phyloP scores from a whole-genome alignment of 2,113 vertebrate species.

The Ammospiza caudacuta region DNA sequence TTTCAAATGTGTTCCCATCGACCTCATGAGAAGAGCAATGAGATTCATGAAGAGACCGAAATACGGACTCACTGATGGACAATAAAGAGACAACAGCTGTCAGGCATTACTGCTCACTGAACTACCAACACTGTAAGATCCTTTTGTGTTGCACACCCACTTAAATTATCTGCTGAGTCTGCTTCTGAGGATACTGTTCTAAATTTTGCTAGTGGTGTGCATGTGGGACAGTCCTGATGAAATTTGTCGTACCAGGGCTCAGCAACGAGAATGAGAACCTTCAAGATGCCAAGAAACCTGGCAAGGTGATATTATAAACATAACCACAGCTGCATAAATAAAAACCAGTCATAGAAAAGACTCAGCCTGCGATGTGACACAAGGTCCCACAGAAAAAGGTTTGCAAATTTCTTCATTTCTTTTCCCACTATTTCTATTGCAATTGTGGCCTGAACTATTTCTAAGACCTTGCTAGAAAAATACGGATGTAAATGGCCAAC shows the following conservation, averaged over 20 bases:
- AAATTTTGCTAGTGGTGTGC: background rate
- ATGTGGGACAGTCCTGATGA: background rate
- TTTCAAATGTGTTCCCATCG: background rate
- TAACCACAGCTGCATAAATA: background rate
- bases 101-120: background rate
- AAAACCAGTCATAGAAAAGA: background rate
- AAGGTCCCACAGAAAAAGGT: background rate
- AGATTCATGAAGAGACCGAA: background rate
- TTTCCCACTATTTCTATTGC: background rate
- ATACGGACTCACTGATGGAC: background rate
- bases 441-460: background rate
- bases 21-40: background rate
- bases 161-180: background rate
- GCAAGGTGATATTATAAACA: background rate
- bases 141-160: background rate
- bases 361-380: background rate
- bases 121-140: background rate
- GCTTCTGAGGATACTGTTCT: background rate
- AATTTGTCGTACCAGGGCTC: background rate
- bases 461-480: slow-evolving; percentile 18
- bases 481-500: background rate
- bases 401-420: background rate
- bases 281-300: background rate
- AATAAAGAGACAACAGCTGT: background rate
- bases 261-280: background rate